phyloP scores from a whole-genome alignment of 2,888 invertebrate genomes.

The Choreutis nemorana region DNA sequence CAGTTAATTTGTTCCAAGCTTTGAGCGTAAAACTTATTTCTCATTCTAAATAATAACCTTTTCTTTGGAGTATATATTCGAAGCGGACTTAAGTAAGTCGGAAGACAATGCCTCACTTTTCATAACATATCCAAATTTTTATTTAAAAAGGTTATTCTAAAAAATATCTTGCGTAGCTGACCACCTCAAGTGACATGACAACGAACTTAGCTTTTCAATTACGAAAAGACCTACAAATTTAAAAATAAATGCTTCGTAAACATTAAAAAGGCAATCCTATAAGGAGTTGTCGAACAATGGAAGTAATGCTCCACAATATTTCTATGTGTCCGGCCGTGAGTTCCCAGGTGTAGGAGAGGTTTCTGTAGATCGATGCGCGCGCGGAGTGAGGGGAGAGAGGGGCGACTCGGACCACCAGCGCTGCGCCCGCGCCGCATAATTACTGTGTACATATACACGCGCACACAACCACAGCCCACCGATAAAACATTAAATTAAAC shows the following conservation, averaged over 20 bases:
- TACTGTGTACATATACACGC: constrained; percentile 53
- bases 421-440: constrained; percentile 61
- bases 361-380: constrained; percentile 21
- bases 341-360: constrained; percentile 44
- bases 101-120: no score
- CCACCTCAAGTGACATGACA: no score
- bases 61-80: no score
- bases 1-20: constrained; percentile 23
- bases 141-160: no score
- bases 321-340: constrained; percentile 39
- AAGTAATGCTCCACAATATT: no score
- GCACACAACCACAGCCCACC: constrained; percentile 31
- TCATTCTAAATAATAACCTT: no score
- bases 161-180: no score
- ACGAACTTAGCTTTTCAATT: constrained; percentile 34
- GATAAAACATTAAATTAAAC: constrained; percentile 58
- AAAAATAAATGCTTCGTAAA: background rate
- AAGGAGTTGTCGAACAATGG: no score
- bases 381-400: constrained; percentile 14
- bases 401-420: constrained; percentile 53
- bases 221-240: background rate
- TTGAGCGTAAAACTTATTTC: constrained; percentile 13
- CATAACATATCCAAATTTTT: no score
- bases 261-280: no score
- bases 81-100: no score